A percentile compares a stretch with the other conserved stretches of the same genome.
Conservation (phyloP, 53 echinoderm and acorn worm species). For the Paracentrotus lividus region DNA sequence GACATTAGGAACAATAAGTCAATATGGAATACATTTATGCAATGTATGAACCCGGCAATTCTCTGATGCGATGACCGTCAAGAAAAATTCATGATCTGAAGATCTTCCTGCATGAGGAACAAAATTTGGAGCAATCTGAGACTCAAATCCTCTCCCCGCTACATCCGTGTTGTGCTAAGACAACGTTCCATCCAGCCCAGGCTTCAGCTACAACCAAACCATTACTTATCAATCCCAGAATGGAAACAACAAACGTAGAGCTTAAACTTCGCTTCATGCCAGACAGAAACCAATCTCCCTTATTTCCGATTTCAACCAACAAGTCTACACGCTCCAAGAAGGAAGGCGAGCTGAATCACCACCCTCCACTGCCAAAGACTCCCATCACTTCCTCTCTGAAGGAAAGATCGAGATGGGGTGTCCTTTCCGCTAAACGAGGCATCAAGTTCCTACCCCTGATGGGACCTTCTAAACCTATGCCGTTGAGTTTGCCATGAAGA, state of each 20-base stretch:
- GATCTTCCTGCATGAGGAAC: background rate
- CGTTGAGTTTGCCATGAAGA: constrained; percentile 41
- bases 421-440: constrained; percentile 58
- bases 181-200: constrained; percentile 6
- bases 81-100: constrained; percentile 37
- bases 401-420: constrained; percentile 60
- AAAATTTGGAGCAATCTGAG: background rate
- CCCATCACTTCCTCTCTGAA: constrained; percentile 24
- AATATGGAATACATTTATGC: background rate
- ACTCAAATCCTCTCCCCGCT: background rate
- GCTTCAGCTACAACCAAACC: constrained; percentile 43
- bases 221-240: background rate
- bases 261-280: constrained; percentile 45
- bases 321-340: background rate
- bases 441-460: constrained; percentile 5
- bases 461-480: constrained; percentile 11
- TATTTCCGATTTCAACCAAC: constrained; percentile 22
- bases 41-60: background rate
- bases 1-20: background rate
- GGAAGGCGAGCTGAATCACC: constrained; percentile 18
- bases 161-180: background rate
- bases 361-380: background rate
- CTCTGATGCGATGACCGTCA: background rate
- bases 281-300: constrained; percentile 45
- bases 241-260: constrained; percentile 20